Percentiles rank a stretch among this genome's conserved stretches.
Conservation (phyloP, 2,113 vertebrate species). For the Onychostoma macrolepis region DNA sequence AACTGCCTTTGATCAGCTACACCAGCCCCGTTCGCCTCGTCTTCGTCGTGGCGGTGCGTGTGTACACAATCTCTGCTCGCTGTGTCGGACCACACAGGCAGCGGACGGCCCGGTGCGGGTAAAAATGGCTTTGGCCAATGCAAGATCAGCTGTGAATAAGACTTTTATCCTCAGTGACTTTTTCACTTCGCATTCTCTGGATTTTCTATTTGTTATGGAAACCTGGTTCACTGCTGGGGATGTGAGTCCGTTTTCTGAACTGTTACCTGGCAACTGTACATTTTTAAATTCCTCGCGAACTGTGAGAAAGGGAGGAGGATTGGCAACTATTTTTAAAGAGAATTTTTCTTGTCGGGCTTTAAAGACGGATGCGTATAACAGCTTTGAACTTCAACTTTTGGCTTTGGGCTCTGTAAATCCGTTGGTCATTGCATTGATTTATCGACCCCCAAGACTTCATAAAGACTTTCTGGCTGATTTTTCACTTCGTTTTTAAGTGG, state of each 20-base stretch:
- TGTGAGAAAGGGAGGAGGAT: not conserved
- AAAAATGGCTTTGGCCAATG: not conserved
- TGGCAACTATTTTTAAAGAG: not conserved
- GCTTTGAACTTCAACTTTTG: not conserved
- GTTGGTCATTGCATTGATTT: not conserved
- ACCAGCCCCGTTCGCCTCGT: not conserved
- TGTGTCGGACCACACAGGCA: not conserved
- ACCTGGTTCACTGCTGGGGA: not conserved
- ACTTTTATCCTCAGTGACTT: no score
- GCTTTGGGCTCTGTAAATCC: not conserved
- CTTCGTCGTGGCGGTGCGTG: not conserved
- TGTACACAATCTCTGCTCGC: not conserved
- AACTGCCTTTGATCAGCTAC: not conserved
- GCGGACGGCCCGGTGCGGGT: not conserved
- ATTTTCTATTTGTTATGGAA: not conserved
- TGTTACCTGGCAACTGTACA: not conserved
- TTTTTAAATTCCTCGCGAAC: not conserved
- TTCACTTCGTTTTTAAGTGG: not conserved
- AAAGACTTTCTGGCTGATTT: not conserved
- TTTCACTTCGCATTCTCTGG: not conserved
- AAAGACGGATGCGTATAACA: not conserved
- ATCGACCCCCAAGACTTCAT: not conserved
- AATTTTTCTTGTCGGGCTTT: not conserved
- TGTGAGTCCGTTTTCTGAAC: not conserved
- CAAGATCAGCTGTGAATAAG: not conserved